Base-by-base conservation (phyloP, 2,797 vertebrate genomes). In the Myripristis jacobus region DNA sequence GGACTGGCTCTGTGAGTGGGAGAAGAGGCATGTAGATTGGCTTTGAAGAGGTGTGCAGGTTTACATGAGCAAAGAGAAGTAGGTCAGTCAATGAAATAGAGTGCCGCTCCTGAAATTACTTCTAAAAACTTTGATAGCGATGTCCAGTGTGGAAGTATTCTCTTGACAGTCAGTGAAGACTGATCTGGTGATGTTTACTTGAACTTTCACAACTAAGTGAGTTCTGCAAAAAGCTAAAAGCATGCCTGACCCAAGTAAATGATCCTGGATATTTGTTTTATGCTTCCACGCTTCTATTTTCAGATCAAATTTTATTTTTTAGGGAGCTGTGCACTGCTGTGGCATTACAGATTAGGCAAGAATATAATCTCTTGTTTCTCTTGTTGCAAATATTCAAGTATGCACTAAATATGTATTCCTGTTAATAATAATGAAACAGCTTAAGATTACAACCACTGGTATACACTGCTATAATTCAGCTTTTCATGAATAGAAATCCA, bases 21-120 rank as follows among this genome's bases (percentile, higher is more conserved):
- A 46, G 63, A 74, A 77, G 47, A 73, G 44, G 61, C 44, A 31
- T 66, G 62, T 8, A 19, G 61, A 68, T 63, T 54, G 41, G 7
- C 74, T 82, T 75, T 1, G 19, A 55, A 19, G 74, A 15, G 10
- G 38, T 44, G 16, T 77, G 34, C 52, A 57, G 61, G 55, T 71
- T 79, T 63, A 25, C 1, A 21, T 18, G 60, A 53, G 52, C 34
- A 43, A 36, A 36, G 44, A 79, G 43, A 83, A 86, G 51, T 77
- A 77, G 75, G 76, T 82, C 80, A 79, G 60, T 27, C 73, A 58
- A 66, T 50, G 47, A 83, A 85, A 72, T 46, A 36, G 21, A 60
- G 31, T 50, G 43, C 22, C 48, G 77, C 29, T 67, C 54, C 56
- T 70, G 19, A 70, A 78, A 66, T 44, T 44, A 24, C 36, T 65